These are phyloP conservation scores for Drosophila truncata DNA, from an alignment of 1,140 invertebrate species.

Conservation along the genomic window DNA sequence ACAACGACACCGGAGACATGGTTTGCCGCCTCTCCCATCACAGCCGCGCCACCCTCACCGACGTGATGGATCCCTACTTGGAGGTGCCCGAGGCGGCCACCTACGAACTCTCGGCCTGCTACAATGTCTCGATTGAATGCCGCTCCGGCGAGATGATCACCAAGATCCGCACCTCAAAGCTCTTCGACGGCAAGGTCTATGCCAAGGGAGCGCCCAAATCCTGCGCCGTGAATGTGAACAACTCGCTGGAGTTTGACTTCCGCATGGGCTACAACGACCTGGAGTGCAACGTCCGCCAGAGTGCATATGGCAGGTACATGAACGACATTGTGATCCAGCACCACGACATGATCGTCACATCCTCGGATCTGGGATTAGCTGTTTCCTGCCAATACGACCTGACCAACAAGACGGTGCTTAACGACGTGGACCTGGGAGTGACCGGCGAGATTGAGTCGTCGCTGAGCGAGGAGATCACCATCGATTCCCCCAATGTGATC, in stretches of 20 bases:
- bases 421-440: conserved; percentile 95
- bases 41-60: conserved; percentile 93
- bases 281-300: conserved; percentile 95
- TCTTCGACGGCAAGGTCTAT: conserved; percentile 97
- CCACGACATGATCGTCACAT: conserved; percentile 97
- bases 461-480: conserved; percentile 93
- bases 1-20: conserved; percentile 95
- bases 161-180: conserved; percentile 94
- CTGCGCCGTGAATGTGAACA: conserved; percentile 94
- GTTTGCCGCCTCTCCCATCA: conserved; percentile 97
- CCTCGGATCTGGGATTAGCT: conserved; percentile 96
- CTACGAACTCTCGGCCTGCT: conserved; percentile 96
- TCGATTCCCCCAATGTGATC: conserved; percentile 96
- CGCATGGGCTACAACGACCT: conserved; percentile 96
- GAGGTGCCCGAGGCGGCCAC: conserved; percentile 95
- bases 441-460: conserved; percentile 93
- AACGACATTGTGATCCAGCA: conserved; percentile 97
- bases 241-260: conserved; percentile 94
- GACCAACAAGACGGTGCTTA: conserved; percentile 96
- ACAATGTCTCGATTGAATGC: conserved; percentile 97
- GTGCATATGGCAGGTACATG: conserved; percentile 93
- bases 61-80: conserved; percentile 96
- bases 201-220: conserved; percentile 97
- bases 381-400: conserved; percentile 97
- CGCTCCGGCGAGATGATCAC: conserved; percentile 96